phyloP scores from a whole-genome alignment of 2,113 vertebrate genomes.

The Gymnobelideus leadbeateri region DNA sequence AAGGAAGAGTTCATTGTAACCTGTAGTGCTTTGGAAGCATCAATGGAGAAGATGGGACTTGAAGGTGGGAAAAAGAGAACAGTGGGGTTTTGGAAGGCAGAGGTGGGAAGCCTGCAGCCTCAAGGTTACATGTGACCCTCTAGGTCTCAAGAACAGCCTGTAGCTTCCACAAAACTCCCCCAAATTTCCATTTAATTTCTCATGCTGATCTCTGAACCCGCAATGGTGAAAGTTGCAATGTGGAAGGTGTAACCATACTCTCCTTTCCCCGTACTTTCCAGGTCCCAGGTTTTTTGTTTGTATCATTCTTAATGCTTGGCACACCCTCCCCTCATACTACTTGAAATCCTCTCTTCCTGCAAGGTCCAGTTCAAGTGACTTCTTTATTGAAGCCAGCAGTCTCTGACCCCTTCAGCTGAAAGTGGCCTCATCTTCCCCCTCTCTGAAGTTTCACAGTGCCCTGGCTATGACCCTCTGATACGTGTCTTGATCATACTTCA shows the following conservation, averaged over 20 bases:
- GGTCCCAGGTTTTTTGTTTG: not conserved
- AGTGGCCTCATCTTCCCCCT: not conserved
- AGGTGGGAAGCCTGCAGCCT: too few relatives aligned
- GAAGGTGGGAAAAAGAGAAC: not conserved
- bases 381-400: not conserved
- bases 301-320: not conserved
- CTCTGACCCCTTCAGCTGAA: not conserved
- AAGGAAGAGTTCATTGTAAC: not conserved
- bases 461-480: not conserved
- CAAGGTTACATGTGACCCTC: too few relatives aligned
- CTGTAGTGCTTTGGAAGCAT: not conserved
- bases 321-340: not conserved
- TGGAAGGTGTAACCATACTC: not conserved
- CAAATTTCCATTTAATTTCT: too few relatives aligned
- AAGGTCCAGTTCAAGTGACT: not conserved
- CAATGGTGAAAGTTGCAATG: too few relatives aligned
- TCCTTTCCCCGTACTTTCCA: not conserved
- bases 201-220: too few relatives aligned
- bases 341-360: not conserved
- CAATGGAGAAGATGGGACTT: not conserved
- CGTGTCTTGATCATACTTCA: not conserved
- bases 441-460: not conserved
- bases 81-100: not conserved
- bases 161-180: too few relatives aligned
- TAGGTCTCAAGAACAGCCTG: too few relatives aligned